A percentile compares a stretch with the other conserved stretches of the same genome.
Evolutionary conservation across 2,888 invertebrate genomes (phyloP).

Genomic region (Epirrhoe tristata): DNA sequence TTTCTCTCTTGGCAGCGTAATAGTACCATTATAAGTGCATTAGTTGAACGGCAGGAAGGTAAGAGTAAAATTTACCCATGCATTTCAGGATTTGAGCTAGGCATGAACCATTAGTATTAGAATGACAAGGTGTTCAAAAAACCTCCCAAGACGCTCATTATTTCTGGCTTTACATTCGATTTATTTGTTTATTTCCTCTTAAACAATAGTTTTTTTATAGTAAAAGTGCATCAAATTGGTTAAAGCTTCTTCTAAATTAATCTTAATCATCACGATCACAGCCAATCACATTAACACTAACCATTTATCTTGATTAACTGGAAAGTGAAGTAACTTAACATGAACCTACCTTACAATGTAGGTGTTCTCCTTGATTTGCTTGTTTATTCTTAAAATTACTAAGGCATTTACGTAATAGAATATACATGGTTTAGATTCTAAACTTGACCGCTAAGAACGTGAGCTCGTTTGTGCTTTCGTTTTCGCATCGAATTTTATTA

Average conservation of each 20-base stretch:
- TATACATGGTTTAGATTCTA: not conserved
- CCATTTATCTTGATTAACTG: too few species aligned
- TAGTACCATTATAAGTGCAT: constrained; percentile 77
- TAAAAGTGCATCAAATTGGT: too few species aligned
- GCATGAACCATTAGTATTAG: constrained; percentile 2
- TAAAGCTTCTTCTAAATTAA: too few species aligned
- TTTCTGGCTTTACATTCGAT: too few species aligned
- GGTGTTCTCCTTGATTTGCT: too few species aligned
- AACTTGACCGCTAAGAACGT: not conserved
- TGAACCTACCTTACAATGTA: not conserved
- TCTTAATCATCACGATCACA: too few species aligned
- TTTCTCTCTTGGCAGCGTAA: constrained; percentile 70
- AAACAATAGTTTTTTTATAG: too few species aligned
- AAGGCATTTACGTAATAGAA: not conserved
- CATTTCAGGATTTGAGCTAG: not conserved
- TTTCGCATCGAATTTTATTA: constrained; percentile 16
- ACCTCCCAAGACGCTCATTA: too few species aligned
- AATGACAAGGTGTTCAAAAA: not conserved
- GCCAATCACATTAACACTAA: too few species aligned
- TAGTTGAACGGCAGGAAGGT: constrained; percentile 63
- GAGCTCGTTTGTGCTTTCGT: constrained; percentile 6
- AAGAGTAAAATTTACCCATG: constrained; percentile 20
- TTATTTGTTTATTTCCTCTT: too few species aligned
- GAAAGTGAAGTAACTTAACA: too few species aligned
- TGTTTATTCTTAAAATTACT: too few species aligned